These are phyloP conservation scores for Psettodes erumei DNA, from an alignment of 2,113 vertebrate genomes.

Conservation along the genomic window DNA sequence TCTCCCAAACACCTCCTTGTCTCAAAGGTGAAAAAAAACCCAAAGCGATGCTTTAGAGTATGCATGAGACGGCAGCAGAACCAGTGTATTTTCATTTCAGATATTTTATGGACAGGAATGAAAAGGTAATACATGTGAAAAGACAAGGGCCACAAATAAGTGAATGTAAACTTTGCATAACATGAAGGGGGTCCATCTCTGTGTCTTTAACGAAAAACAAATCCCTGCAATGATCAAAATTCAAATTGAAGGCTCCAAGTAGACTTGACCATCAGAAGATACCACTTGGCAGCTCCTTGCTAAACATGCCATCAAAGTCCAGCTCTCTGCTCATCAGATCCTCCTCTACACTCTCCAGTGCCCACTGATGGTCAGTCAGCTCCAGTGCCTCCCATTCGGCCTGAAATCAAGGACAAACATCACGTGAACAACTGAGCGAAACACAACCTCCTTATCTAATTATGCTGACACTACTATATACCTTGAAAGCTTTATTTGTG, in stretches of 20 bases:
- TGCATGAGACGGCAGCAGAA: slow-evolving; percentile 33
- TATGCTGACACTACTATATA: slow-evolving; percentile 61
- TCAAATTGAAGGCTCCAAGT: slow-evolving; percentile 40
- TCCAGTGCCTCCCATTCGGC: slow-evolving; percentile 98
- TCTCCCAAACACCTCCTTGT: slow-evolving; percentile 14
- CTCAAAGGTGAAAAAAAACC: slow-evolving; percentile 33
- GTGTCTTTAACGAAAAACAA: slow-evolving; percentile 48
- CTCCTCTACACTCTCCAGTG: slow-evolving; percentile 95
- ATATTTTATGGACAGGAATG: slow-evolving; percentile 48
- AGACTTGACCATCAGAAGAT: slow-evolving; percentile 87
- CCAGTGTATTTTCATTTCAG: slow-evolving; percentile 54
- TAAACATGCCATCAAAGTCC: slow-evolving; percentile 97
- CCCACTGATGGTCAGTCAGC: slow-evolving; percentile 98
- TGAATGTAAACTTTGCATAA: slow-evolving; percentile 76
- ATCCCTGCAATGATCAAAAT: slow-evolving; percentile 53
- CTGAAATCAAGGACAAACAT: slow-evolving; percentile 73
- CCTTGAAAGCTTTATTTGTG: slow-evolving; percentile 99
- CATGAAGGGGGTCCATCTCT: slow-evolving; percentile 52
- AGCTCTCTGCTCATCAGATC: slow-evolving; percentile 97
- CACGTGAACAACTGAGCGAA: slow-evolving; percentile 8
- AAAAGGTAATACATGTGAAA: slow-evolving; percentile 48
- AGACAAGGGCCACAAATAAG: slow-evolving; percentile 44
- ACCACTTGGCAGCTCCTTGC: slow-evolving; percentile 93
- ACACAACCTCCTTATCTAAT: not conserved
- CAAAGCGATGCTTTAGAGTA: slow-evolving; percentile 33